Evolutionary conservation across 2,797 vertebrate genomes (phyloP).

Genomic region (Alauda arvensis): DNA sequence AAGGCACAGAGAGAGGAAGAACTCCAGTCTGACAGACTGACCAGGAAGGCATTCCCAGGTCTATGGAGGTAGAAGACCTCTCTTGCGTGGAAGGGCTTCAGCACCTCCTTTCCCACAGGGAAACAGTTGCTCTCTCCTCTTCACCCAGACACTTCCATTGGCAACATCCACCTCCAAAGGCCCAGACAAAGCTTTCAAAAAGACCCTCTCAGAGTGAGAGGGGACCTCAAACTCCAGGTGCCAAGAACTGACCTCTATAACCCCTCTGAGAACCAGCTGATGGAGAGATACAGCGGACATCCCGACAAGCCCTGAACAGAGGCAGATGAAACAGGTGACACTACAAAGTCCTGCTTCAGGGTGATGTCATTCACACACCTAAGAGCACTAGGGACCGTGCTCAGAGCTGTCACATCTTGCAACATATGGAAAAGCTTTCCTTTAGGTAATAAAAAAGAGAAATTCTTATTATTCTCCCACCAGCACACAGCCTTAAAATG

Average conservation of each 20-base stretch:
- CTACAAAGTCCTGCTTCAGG: not conserved
- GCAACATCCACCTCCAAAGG: not conserved
- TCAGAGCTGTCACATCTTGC: not conserved
- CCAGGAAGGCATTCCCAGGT: not conserved
- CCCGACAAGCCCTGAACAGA: not conserved
- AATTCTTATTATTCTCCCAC: not conserved
- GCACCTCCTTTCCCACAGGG: accelerated
- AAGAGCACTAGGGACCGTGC: not conserved
- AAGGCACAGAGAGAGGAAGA: not conserved
- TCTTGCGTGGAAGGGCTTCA: not conserved
- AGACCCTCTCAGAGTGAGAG: not conserved
- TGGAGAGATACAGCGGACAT: not conserved
- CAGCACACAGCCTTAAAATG: not conserved
- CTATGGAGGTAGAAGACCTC: not conserved
- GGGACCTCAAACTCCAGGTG: not conserved
- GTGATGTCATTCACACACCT: not conserved
- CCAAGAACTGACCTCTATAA: not conserved
- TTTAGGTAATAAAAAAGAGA: not conserved
- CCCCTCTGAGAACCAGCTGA: not conserved
- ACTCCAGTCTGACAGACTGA: not conserved
- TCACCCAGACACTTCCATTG: not conserved
- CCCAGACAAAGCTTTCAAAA: not conserved
- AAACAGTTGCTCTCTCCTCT: not conserved
- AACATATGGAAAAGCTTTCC: not conserved
- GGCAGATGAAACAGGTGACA: not conserved